Evolutionary conservation across 2,797 vertebrate genomes (phyloP).

Genomic region (Tragopan temminckii): DNA sequence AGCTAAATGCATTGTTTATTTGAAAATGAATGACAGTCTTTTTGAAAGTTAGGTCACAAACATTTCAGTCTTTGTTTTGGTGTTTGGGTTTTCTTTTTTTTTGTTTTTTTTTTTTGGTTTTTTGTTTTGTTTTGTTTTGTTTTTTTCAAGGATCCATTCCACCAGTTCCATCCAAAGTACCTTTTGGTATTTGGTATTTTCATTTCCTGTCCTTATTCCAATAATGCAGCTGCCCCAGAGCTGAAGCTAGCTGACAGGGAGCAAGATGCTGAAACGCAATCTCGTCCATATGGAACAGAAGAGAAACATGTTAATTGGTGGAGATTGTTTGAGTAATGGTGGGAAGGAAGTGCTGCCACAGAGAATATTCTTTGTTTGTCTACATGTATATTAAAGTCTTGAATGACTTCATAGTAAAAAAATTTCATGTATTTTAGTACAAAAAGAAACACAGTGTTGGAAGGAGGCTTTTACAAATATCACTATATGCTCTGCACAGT

Average conservation of each 20-base stretch:
- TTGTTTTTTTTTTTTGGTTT: too few species aligned
- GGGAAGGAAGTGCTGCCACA: not conserved
- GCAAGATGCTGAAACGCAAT: not conserved
- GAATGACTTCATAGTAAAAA: not conserved
- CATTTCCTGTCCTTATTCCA: not conserved
- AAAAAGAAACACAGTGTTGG: not conserved
- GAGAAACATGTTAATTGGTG: not conserved
- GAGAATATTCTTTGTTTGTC: not conserved
- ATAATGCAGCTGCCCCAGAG: not conserved
- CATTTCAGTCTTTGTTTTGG: not conserved
- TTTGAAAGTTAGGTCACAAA: not conserved
- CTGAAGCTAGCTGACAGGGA: not conserved
- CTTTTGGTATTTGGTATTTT: not conserved
- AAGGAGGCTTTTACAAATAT: slow-evolving; percentile 9
- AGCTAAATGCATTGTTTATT: not conserved
- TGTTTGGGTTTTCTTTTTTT: not conserved
- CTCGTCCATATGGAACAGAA: not conserved
- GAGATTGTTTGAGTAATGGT: not conserved
- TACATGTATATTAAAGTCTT: not conserved
- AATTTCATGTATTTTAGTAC: not conserved
- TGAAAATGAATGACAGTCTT: not conserved
- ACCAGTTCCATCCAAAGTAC: not conserved
- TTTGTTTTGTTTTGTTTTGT: too few species aligned
- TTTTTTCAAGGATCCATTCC: not conserved
- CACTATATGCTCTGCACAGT: not conserved